Base-by-base conservation (phyloP, 2,888 invertebrate genomes). In the Argyresthia albistria region DNA sequence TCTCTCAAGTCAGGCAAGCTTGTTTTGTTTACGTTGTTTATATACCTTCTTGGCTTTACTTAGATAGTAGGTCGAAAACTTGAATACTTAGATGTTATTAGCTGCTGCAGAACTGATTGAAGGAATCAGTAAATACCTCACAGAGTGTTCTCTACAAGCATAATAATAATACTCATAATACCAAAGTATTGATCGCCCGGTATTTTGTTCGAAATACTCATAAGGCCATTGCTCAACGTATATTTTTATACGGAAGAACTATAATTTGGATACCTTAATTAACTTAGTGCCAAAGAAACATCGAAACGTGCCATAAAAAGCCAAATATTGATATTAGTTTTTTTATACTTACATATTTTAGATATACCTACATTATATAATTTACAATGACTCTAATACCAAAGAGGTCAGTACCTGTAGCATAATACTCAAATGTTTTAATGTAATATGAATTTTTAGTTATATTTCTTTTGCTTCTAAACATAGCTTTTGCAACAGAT, bases 361-460 rank as follows among this genome's bases (percentile, higher is more conserved):
- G 25, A 25, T 25, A 25, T 25, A 25, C 25, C 25, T 4, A 25
- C 25, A 25, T 25, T 25, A 25, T 25, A 25, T 25, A 25, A 25
- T 25, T 25, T 25, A 25, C 6, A 6, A 25, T 25, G 25, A 25
- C 25, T 25, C 25, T 25, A 25, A 62, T 62, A 66, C 70, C 70
- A 70, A 76, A 73, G 25, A 25, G 73, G 77, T 70, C 83, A 73
- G 86, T 87, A 82, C 84, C 86, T 84, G 81, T 80, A 76, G 62
- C 60, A 69, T 71, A 79, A 86, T 86, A 83, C 86, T 86, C 84
- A 60, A 62, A 51, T 67, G 62, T 64, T 70, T 65, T 67, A 61
- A 43, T 53, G 50, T 56, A 56, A 52, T 53, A 49, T 53, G 49
- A 56, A 53, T 48, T 50, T 14, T 12, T 12, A 4, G 25, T 25